Conservation (phyloP, 2,797 vertebrate species). For the Oreochromis mossambicus region DNA sequence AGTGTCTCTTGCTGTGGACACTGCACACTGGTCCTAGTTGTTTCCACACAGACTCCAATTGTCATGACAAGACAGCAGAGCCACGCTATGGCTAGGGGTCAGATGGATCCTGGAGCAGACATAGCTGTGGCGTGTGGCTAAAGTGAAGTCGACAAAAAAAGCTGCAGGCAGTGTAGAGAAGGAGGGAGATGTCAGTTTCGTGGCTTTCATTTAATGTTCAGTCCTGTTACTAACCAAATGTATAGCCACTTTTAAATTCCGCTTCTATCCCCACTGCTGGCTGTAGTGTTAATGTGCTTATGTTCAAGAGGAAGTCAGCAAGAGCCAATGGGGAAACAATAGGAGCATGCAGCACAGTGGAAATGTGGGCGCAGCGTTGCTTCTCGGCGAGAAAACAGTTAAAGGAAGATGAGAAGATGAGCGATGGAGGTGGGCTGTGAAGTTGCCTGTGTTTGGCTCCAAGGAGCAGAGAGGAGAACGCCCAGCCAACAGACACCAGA, state of each 20-base stretch:
- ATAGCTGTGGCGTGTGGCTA: background rate
- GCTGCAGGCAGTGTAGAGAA: background rate
- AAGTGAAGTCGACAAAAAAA: background rate
- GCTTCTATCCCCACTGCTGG: background rate
- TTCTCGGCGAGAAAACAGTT: constrained; percentile 5
- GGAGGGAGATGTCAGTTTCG: constrained; percentile 8
- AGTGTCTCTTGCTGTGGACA: constrained; percentile 1
- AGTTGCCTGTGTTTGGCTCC: constrained; percentile 1
- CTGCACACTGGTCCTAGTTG: constrained; percentile 29
- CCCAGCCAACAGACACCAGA: background rate
- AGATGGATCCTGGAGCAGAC: constrained; percentile 7
- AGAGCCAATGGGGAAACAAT: constrained; percentile 11
- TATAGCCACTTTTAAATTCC: background rate
- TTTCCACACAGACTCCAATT: constrained; percentile 45
- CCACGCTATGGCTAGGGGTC: constrained; percentile 7
- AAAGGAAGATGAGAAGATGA: background rate
- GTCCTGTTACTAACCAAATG: background rate
- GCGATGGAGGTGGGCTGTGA: background rate
- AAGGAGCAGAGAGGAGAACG: constrained; percentile 1
- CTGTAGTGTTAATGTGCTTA: background rate
- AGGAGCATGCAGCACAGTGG: background rate
- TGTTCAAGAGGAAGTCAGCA: background rate
- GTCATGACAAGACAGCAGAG: constrained; percentile 41
- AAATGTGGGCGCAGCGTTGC: background rate
- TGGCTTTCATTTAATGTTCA: background rate